Base-by-base conservation (phyloP, 2,797 vertebrate genomes). In the Balearica regulorum region DNA sequence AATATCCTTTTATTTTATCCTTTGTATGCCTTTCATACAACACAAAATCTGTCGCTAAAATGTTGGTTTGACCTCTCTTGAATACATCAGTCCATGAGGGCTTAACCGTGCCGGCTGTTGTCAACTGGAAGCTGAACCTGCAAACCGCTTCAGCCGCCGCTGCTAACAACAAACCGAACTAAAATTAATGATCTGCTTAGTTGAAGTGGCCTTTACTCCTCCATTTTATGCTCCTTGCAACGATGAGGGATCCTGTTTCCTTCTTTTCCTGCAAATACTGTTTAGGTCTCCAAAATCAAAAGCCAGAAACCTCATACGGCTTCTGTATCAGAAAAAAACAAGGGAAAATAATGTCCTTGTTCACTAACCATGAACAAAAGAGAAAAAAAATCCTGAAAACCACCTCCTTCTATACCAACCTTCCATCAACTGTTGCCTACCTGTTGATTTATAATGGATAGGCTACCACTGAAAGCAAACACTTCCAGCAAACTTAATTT, bases 61-160 rank as follows among this genome's bases (percentile, higher is more conserved):
- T 0, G 21, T 6, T 46, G 26, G 4, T 43, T 54, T 72, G 46
- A 21, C 21, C 48, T 25, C 44, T 81, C 44, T 75, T 3, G 5
- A 80, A 48, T 1, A 21, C 6, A 6, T 16, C 17, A 39, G 31
- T 17, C 64, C 61, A 20, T 0, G 3, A 87, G 26, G 29, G 49
- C 5, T 41, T 37, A 41, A 37, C 24, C 2, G 0, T 29, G 43
- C 3, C 1, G 0, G 48, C 33, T 62, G 29, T 0, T 75, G 20
- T 9, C 17, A 43, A 2, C 17, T 22, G 22, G 37, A 35, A 66
- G 44, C 16, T 20, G 70, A 73, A 41, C 37, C 41, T 26, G 9
- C 16, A 31, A 35, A 28, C 20, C 2, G 0, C 16, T 53, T 29
- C 43, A 60, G 51, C 48, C 79, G 35, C 41, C 55, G 11, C 35